These are phyloP conservation scores for Xenotilapia caudafasciata DNA, from an alignment of 2,113 vertebrate species.

Conservation along the genomic window DNA sequence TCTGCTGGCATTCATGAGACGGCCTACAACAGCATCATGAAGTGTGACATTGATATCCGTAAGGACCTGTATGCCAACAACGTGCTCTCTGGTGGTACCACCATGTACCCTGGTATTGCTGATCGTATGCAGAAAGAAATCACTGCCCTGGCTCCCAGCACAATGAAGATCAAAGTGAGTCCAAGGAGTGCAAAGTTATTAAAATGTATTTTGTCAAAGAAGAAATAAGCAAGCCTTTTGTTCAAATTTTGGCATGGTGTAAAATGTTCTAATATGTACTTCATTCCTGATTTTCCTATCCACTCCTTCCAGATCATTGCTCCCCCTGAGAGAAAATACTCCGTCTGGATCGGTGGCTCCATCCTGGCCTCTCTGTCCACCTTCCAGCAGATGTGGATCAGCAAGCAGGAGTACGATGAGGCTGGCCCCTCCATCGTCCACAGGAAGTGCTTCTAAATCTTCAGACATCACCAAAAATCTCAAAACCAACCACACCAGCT, in stretches of 20 bases:
- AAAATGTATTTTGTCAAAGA: neutral
- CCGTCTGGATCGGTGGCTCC: conserved; percentile 98
- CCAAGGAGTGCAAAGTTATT: neutral
- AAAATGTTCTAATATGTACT: neutral
- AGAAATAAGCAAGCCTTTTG: neutral
- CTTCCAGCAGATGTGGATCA: conserved; percentile 99
- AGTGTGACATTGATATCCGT: conserved; percentile 76
- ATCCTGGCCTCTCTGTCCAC: conserved; percentile 98
- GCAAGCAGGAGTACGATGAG: conserved; percentile 97
- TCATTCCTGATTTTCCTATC: neutral
- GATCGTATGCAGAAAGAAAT: conserved; percentile 79
- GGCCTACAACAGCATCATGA: conserved; percentile 77
- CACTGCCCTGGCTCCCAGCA: conserved; percentile 74
- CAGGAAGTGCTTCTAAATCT: conserved; percentile 93
- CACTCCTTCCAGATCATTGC: conserved; percentile 85
- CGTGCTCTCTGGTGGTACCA: conserved; percentile 71
- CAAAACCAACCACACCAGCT: conserved; percentile 18
- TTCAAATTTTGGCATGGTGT: neutral
- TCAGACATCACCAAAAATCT: neutral
- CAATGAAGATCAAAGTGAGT: conserved; percentile 78
- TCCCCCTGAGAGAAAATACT: conserved; percentile 97
- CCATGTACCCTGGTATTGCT: conserved; percentile 74
- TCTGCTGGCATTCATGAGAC: conserved; percentile 76
- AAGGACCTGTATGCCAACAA: conserved; percentile 77
- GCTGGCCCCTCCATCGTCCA: conserved; percentile 97